Conservation (phyloP, 2,797 vertebrate genomes). For the Sylvilagus floridanus region DNA sequence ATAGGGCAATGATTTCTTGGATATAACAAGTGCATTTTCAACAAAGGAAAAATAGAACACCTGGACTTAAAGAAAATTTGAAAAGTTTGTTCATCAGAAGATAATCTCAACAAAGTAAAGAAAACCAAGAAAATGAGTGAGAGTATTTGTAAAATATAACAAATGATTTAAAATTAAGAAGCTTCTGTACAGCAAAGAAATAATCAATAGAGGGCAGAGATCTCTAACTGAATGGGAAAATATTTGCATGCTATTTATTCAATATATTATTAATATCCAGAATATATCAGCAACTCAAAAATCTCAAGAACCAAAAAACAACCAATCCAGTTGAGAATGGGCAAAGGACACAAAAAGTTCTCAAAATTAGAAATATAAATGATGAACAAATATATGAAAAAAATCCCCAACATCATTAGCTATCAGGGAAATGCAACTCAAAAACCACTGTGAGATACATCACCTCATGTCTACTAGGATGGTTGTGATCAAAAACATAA, state of each 20-base stretch:
- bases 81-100: not conserved
- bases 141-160: constrained; percentile 4
- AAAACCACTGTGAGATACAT: not conserved
- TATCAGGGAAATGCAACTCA: not conserved
- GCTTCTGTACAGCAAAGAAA: too few relatives aligned
- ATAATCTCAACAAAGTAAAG: not conserved
- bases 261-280: not conserved
- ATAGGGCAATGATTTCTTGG: not conserved
- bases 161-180: not conserved
- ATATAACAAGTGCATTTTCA: not conserved
- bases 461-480: not conserved
- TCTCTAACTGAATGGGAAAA: too few relatives aligned
- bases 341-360: not conserved
- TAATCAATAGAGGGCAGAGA: too few relatives aligned
- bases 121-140: not conserved
- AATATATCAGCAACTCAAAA: not conserved
- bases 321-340: not conserved
- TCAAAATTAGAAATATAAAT: not conserved
- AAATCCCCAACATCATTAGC: not conserved
- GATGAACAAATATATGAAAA: not conserved
- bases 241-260: too few relatives aligned
- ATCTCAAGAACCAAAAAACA: not conserved
- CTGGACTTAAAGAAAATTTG: not conserved
- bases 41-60: not conserved
- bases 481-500: not conserved